These are phyloP conservation scores for Morone chrysops DNA, from an alignment of 2,113 vertebrate species.

Conservation along the genomic window DNA sequence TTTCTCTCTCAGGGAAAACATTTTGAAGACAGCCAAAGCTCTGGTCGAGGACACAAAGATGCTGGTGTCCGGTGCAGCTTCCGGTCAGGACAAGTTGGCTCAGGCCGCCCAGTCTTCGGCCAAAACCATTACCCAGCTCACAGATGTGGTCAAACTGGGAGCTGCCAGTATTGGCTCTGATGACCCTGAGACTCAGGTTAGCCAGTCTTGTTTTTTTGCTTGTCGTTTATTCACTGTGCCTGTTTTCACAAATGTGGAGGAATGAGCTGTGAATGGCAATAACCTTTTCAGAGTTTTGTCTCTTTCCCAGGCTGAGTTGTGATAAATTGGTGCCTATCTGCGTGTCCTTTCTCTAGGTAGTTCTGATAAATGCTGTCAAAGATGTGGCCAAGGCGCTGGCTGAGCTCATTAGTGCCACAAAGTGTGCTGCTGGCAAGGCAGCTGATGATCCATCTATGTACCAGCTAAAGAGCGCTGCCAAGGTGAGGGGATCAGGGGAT, in stretches of 20 bases:
- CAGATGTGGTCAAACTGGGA: conserved; percentile 96
- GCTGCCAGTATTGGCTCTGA: conserved; percentile 94
- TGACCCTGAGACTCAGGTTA: conserved; percentile 97
- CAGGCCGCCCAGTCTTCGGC: conserved; percentile 97
- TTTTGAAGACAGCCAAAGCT: conserved; percentile 97
- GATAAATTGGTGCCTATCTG: conserved; percentile 11
- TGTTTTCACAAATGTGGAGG: neutral
- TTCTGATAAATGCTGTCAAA: conserved; percentile 98
- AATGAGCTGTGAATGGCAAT: conserved; percentile 12
- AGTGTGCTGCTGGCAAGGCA: conserved; percentile 95
- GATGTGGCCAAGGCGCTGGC: conserved; percentile 98
- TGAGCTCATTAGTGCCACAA: conserved; percentile 97
- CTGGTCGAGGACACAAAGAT: conserved; percentile 98
- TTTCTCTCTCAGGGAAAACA: conserved; percentile 90
- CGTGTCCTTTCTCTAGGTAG: conserved; percentile 86
- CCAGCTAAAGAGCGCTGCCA: conserved; percentile 97
- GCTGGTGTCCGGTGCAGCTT: conserved; percentile 95
- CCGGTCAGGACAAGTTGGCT: conserved; percentile 94
- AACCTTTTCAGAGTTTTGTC: conserved; percentile 10
- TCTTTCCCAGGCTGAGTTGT: neutral
- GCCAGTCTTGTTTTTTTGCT: neutral
- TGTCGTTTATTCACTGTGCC: neutral
- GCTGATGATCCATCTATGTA: conserved; percentile 99
- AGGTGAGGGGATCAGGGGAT: conserved; percentile 83
- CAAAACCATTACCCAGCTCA: conserved; percentile 97